Evolutionary conservation across 2,888 invertebrate species (phyloP), one percentile per base, ranked within the genome.

Genomic region (Sceliomorpha sp.): DNA sequence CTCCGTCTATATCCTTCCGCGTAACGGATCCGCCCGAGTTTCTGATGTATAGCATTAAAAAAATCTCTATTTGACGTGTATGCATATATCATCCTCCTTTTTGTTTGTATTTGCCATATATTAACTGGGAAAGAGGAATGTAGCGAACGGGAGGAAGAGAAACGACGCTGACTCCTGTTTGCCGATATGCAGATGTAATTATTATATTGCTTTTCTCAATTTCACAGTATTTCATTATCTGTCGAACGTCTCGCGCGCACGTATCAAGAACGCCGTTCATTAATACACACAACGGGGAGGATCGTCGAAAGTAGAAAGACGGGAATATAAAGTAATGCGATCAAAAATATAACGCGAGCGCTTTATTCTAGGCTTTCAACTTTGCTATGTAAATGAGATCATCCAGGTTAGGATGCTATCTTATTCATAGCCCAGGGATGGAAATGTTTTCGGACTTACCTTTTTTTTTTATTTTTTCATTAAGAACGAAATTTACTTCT

Each of bases 181-280:
- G 85, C 84, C 82, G 82, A 87, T 88, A 88, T 88, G 88, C 88
- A 87, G 87, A 88, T 88, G 87, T 87, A 88, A 88, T 88, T 88
- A 88, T 88, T 87, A 85, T 87, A 88, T 87, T 87, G 87, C 77
- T 69, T 78, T 76, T 40, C 24, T 15, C 42, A 15, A 45, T 9
- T 45, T 31, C 20, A 20, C 20, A 20, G 20, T 20, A 5, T 20
- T 20, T 20, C 9, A 2, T 2, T 29, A 29, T 37, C 36, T 34
- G 8, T 29, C 9, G 29, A 29, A 29, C 29, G 8, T 29, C 29
- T 29, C 29, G 8, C 29, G 7, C 29, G 8, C 8, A 29, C 8
- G 8, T 8, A 29, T 8, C 5, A 20, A 20, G 20, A 20, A 20
- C 5, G 3, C 5, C 20, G 5, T 20, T 5, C 20, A 20, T 20